These are phyloP conservation scores for Pica pica DNA, from an alignment of 2,113 vertebrate genomes.

Conservation along the genomic window DNA sequence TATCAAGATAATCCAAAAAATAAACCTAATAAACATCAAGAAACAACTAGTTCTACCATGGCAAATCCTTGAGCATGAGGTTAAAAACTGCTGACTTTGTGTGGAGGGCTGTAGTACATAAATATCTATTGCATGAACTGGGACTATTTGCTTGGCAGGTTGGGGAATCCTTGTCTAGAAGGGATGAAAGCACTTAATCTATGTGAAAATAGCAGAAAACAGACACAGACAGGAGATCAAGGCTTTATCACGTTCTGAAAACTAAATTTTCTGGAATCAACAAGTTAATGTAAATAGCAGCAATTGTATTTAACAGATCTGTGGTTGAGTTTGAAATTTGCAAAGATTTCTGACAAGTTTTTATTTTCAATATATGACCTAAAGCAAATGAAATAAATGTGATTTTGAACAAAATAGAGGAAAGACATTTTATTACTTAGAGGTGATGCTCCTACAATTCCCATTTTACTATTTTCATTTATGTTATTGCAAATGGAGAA, in stretches of 20 bases:
- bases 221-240: not conserved
- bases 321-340: not conserved
- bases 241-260: not conserved
- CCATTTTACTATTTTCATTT: not conserved
- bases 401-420: not conserved
- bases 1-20: not conserved
- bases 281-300: not conserved
- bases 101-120: not conserved
- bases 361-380: not conserved
- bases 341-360: not conserved
- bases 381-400: not conserved
- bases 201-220: not conserved
- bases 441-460: not conserved
- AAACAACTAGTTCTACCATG: not conserved
- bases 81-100: not conserved
- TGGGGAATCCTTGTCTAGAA: not conserved
- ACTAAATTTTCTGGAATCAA: not conserved
- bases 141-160: not conserved
- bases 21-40: not conserved
- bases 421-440: not conserved
- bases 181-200: not conserved
- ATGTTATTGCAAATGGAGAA: not conserved
- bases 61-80: not conserved
- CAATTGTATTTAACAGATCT: not conserved
- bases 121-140: not conserved